These are phyloP conservation scores for Lepus townsendii DNA, from an alignment of 2,797 vertebrate species.

Conservation along the genomic window DNA sequence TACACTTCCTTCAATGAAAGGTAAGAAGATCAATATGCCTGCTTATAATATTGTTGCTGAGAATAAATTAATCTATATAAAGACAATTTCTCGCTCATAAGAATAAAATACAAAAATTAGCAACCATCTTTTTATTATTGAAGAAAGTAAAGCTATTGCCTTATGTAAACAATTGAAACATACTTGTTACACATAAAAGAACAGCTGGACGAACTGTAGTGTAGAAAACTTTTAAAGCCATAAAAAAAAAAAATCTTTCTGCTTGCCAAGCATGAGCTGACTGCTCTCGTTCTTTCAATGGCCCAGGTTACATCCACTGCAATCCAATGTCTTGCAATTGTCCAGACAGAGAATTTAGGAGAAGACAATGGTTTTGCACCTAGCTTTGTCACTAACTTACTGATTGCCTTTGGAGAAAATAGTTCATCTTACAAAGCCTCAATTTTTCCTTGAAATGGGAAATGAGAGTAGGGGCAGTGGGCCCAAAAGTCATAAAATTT, in stretches of 20 bases:
- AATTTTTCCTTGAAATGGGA: background rate
- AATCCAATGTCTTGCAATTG: background rate
- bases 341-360: constrained; percentile 1
- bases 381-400: background rate
- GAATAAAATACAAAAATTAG: background rate
- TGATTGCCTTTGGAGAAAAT: background rate
- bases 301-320: background rate
- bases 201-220: background rate
- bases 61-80: constrained; percentile 45
- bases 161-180: constrained; percentile 7
- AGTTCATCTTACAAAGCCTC: background rate
- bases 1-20: constrained; percentile 37
- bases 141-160: background rate
- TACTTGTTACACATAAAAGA: background rate
- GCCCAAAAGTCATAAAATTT: constrained; percentile 37
- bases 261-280: background rate
- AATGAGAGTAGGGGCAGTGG: background rate
- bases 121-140: background rate
- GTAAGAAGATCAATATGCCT: background rate
- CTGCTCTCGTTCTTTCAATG: background rate
- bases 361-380: background rate
- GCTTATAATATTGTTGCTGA: background rate
- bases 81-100: background rate
- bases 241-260: constrained; percentile 54
- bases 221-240: background rate